Conservation (phyloP, 2,113 vertebrate genomes). For the Aegotheles bennettii region DNA sequence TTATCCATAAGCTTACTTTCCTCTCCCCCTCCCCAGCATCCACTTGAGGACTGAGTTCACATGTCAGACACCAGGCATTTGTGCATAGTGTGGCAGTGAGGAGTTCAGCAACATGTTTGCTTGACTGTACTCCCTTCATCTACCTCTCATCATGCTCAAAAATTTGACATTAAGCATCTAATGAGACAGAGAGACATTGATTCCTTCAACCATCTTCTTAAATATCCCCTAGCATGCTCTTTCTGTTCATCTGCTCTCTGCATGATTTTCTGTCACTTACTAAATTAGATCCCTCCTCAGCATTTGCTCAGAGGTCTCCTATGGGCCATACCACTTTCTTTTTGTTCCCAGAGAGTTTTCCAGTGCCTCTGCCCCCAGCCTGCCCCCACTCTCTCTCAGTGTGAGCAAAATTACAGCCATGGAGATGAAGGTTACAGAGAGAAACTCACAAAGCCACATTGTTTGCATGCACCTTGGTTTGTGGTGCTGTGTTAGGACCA, state of each 20-base stretch:
- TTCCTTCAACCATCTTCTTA: neutral
- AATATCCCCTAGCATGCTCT: neutral
- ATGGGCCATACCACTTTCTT: neutral
- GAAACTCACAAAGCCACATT: neutral
- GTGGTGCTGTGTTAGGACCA: neutral
- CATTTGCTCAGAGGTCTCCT: neutral
- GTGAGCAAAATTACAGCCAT: neutral
- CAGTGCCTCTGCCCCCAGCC: neutral
- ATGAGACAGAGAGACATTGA: neutral
- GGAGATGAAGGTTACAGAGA: neutral
- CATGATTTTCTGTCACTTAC: neutral
- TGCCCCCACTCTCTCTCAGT: neutral
- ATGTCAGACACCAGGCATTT: neutral
- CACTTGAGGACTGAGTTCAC: neutral
- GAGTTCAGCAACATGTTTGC: neutral
- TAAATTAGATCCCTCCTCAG: neutral
- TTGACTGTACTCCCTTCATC: neutral
- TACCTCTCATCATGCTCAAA: neutral
- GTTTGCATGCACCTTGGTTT: neutral
- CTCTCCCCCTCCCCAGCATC: neutral
- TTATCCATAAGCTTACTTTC: neutral
- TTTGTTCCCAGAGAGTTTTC: neutral
- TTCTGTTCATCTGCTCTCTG: neutral
- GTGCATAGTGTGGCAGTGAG: neutral
- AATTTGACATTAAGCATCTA: neutral